A percentile compares a stretch with the other conserved stretches of the same genome.
phyloP scores from a whole-genome alignment of 2,888 invertebrate genomes.

The Amiota minor region DNA sequence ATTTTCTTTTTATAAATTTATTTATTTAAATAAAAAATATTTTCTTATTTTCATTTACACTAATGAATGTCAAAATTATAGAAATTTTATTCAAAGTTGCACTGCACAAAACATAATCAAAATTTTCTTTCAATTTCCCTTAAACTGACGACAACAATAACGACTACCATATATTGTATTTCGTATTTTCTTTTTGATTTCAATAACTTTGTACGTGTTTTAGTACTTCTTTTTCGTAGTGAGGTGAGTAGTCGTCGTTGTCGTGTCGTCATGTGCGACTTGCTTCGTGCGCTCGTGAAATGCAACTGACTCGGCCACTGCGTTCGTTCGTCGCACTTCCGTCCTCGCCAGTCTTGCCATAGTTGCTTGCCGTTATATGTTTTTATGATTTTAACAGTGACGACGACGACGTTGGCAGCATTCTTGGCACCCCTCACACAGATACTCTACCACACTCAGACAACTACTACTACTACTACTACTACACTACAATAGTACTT shows the following conservation, averaged over 20 bases:
- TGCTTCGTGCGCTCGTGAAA: constrained; percentile 59
- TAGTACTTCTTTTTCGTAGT: not conserved
- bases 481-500: constrained; percentile 39
- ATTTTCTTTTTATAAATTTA: not conserved
- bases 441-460: constrained; percentile 38
- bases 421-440: constrained; percentile 40
- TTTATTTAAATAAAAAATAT: constrained; percentile 1
- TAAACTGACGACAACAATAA: not conserved
- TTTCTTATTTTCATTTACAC: not conserved
- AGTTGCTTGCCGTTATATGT: constrained; percentile 46
- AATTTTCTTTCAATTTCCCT: not conserved
- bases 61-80: not conserved
- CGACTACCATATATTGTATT: not conserved
- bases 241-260: not conserved
- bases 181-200: not conserved
- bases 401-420: constrained; percentile 36
- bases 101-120: not conserved
- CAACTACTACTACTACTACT: constrained; percentile 44
- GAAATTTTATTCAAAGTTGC: constrained; percentile 1
- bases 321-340: constrained; percentile 28
- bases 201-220: not conserved
- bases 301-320: constrained; percentile 56
- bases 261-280: constrained; percentile 34
- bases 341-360: constrained; percentile 24
- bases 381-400: constrained; percentile 59